phyloP scores from a whole-genome alignment of 1,140 invertebrate species.

The Marisa cornuarietis region DNA sequence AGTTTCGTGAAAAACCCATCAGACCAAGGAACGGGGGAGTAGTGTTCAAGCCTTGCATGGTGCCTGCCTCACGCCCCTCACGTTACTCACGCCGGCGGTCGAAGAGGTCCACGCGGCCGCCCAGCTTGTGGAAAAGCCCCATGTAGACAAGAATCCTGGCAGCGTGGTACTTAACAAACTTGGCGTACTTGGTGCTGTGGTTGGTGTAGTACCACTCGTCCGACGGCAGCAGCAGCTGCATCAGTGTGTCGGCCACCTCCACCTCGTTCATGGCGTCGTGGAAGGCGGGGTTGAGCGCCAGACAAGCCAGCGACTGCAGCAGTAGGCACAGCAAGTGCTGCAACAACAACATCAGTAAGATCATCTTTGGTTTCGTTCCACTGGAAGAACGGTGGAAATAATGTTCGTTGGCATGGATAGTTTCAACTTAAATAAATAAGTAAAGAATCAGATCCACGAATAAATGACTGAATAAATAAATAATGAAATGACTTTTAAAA shows the following conservation, averaged over 20 bases:
- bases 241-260: constrained; percentile 74
- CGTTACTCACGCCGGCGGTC: constrained; percentile 60
- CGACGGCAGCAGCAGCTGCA: constrained; percentile 76
- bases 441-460: background rate
- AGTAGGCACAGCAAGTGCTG: constrained; percentile 78
- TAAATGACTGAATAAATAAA: background rate
- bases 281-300: constrained; percentile 72
- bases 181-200: constrained; percentile 77
- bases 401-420: background rate
- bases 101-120: constrained; percentile 70
- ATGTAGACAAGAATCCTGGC: constrained; percentile 75
- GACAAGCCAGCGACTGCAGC: constrained; percentile 74
- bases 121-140: constrained; percentile 70
- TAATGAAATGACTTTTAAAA: no score
- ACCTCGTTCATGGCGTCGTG: constrained; percentile 72
- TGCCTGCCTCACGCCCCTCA: no score
- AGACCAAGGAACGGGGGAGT: background rate
- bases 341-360: no score
- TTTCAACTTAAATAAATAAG: background rate
- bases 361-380: background rate
- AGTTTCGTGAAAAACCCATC: background rate
- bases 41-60: background rate
- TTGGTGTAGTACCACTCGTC: constrained; percentile 83
- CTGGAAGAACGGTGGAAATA: background rate
- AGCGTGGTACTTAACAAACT: constrained; percentile 78